A percentile compares a stretch with the other conserved stretches of the same genome.
These are phyloP conservation scores for Ridgeia piscesae DNA, from an alignment of 1,140 invertebrate genomes.

Conservation along the genomic window DNA sequence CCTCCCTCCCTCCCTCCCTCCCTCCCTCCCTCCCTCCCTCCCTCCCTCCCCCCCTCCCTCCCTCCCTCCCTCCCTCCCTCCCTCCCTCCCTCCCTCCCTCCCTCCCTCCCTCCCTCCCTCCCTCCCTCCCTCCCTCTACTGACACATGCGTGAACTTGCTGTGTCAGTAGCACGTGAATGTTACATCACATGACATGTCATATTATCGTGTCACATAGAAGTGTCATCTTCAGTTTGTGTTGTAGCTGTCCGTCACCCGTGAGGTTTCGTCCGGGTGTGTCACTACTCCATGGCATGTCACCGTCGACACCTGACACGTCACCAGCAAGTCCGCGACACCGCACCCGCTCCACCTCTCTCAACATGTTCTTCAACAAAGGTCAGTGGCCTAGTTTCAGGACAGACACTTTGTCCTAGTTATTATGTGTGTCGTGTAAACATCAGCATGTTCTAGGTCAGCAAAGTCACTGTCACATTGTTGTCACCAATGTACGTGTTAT, in stretches of 20 bases:
- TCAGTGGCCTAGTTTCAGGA: constrained; percentile 25
- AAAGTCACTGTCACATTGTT: background rate
- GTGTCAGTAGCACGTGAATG: background rate
- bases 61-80: no score
- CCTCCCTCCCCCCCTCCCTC: no score
- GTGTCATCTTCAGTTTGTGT: background rate
- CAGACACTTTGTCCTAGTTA: background rate
- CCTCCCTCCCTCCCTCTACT: no score
- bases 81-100: no score
- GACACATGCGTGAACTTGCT: background rate
- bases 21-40: no score
- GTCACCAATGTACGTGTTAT: background rate
- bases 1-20: no score
- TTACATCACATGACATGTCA: background rate
- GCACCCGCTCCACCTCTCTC: constrained; percentile 42
- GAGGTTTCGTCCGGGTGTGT: background rate
- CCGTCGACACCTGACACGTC: background rate
- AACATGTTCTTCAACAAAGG: constrained; percentile 50
- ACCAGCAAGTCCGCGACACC: background rate
- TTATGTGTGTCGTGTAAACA: no score
- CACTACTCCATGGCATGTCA: constrained; percentile 7
- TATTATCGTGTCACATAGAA: background rate
- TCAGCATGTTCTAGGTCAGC: background rate
- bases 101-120: no score
- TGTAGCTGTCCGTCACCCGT: background rate